phyloP scores from a whole-genome alignment of 1,140 invertebrate species.

The Amphibalanus amphitrite region DNA sequence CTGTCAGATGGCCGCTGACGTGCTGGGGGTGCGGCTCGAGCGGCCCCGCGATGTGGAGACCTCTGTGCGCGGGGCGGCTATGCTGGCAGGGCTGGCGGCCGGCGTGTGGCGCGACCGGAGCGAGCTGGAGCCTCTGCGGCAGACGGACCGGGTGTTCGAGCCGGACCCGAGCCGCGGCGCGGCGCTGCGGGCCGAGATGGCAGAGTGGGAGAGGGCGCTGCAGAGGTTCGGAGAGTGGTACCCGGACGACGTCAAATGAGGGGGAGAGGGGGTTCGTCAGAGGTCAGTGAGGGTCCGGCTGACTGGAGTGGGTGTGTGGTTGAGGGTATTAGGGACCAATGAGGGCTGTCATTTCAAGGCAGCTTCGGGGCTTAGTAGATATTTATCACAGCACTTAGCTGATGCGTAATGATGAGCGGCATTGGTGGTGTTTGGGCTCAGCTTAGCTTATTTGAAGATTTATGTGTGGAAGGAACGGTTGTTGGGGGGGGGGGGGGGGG shows the following conservation, averaged over 20 bases:
- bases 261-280: no score
- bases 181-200: constrained; percentile 15
- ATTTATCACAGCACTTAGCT: no score
- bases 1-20: constrained; percentile 65
- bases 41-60: constrained; percentile 46
- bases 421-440: no score
- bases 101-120: constrained; percentile 52
- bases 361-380: no score
- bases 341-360: no score
- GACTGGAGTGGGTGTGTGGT: no score
- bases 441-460: no score
- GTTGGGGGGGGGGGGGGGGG: no score
- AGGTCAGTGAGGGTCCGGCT: no score
- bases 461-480: no score
- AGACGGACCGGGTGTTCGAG: constrained; percentile 40
- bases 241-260: not conserved
- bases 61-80: constrained; percentile 59
- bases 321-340: no score
- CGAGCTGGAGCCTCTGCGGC: constrained; percentile 39
- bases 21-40: constrained; percentile 53
- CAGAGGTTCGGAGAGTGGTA: constrained; percentile 49
- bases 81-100: constrained; percentile 55
- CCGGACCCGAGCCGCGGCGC: constrained; percentile 20
- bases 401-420: no score
- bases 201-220: constrained; percentile 46